Base-by-base conservation (phyloP, 53 echinoderm and acorn worm species). In the Echinarachnius parma region DNA sequence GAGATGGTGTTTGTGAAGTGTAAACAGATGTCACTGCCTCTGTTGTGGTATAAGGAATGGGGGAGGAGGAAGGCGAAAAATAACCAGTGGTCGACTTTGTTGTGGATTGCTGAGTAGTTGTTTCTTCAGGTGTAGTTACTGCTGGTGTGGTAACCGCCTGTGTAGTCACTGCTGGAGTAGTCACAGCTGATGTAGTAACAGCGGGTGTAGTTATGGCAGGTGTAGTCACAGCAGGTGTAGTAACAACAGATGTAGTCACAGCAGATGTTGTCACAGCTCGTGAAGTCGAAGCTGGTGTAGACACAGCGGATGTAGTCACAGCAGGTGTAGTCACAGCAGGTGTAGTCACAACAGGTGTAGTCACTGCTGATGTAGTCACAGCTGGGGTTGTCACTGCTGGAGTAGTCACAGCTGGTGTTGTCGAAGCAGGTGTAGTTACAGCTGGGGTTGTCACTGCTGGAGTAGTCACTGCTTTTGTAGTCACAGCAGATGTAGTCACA, bases 1-100 rank as follows among this genome's bases (percentile, higher is more conserved):
- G 31, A 13, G 80, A 56, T 1, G 53, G 16, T 11, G 28, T 15
- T 24, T 21, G 36, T 56, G 68, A 67, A 13, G 57, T 53, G 4
- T 30, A 31, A 18, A 29, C 31, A 31, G 42, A 23, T 9, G 37
- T 25, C 8, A 42, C 32, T 22, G 26, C 9, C 28, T 22, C 49
- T 14, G 80, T 67, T 26, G 80, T 80, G 13, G 55, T 46, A 21
- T 35, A 42, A 21, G 20, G n/a, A 54, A 23, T 54, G 54, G 54
- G 20, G 9, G 54, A 23, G 5, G 54, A 54, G 9, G 54, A 54
- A 9, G 54, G 27, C 18, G 56, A 11, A 31, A 29, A 14, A 14
- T 30, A 28, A 11, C 31, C 58, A 35, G 64, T 64, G 26, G 31
- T 28, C 7, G 29, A 44, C 24, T 25, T 39, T 39, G 78, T 46